Evolutionary conservation across 2,113 vertebrate genomes (phyloP), one percentile per base, ranked within the genome.

Genomic region (Platysternon megacephalum): DNA sequence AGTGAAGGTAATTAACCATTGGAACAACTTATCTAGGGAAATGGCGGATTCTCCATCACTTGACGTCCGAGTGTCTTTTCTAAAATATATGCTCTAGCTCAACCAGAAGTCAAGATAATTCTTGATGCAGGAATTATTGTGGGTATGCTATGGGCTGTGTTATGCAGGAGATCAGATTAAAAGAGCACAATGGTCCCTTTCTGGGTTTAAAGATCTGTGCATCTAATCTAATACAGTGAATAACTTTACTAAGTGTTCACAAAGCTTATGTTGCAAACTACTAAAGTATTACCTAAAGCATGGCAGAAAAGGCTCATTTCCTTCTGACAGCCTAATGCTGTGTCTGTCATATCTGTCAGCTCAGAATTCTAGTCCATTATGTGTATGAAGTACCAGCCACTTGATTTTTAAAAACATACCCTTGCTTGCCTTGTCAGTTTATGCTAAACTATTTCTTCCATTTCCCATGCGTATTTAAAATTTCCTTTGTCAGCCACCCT

Each of bases 381-480:
- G 6, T 52, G 24, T 48, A 28, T 86, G 89, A 22, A 26, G 84
- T 13, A 5, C 46, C 55, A 96, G 42, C 44, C 1, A 1, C 1
- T 26, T 82, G 52, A 55, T 28, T 42, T 82, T 39, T 82, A 28
- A 82, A 56, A 35, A 19, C 5, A 17, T 8, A 2, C 4, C 68
- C 28, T 39, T 90, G 8, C 19, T 84, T 91, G 3, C 0, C 14
- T 55, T 58, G 4, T 68, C 82, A 89, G 17, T 3, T 72, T 39
- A 13, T 44, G 53, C 32, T 79, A 89, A 87, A 85, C 6, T 44
- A 76, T 76, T 76, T 76, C 72, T 89, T 94, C 56, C 76, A 91
- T 21, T 87, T 78, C 29, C 4, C 35, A 24, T 65, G 48, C 24
- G 6, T 52, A 3, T 42, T 84, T 24, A 55, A 35, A 79, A 44